These are phyloP conservation scores for Pteruthius melanotis DNA, from an alignment of 2,113 vertebrate species.

Conservation along the genomic window DNA sequence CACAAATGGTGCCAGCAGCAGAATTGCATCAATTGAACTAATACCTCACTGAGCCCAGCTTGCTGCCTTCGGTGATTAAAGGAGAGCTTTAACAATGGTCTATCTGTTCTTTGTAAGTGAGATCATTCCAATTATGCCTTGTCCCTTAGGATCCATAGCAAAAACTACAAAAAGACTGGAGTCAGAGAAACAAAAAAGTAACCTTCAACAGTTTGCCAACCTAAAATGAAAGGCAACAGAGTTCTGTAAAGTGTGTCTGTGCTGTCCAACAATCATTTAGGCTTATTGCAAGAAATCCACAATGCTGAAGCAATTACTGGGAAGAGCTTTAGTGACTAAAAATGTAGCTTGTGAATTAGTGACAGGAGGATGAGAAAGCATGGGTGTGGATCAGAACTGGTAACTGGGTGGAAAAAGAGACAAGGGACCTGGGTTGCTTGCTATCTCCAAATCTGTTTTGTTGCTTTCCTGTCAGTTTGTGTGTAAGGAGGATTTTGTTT, in stretches of 20 bases:
- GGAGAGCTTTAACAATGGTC: background rate
- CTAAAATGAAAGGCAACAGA: background rate
- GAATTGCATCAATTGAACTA: background rate
- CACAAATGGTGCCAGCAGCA: background rate
- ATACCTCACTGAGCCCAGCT: background rate
- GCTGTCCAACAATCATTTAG: background rate
- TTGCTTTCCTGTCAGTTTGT: background rate
- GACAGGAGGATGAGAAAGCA: background rate
- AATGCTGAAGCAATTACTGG: background rate
- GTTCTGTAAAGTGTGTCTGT: background rate
- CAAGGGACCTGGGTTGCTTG: background rate
- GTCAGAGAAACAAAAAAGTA: background rate
- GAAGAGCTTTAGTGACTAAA: conserved; percentile 8
- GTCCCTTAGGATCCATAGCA: background rate
- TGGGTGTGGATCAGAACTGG: background rate
- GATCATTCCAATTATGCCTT: background rate
- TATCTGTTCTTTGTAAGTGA: conserved; percentile 1
- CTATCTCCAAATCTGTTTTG: background rate
- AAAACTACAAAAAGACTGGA: background rate
- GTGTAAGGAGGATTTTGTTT: background rate
- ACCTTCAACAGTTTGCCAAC: background rate
- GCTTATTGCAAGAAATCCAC: background rate
- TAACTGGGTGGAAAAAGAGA: background rate
- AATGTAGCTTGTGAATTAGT: background rate
- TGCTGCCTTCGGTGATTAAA: conserved; percentile 9